A percentile compares a stretch with the other conserved stretches of the same genome.
These are phyloP conservation scores for Spisula solida DNA, from an alignment of 2,888 invertebrate genomes.

Conservation along the genomic window DNA sequence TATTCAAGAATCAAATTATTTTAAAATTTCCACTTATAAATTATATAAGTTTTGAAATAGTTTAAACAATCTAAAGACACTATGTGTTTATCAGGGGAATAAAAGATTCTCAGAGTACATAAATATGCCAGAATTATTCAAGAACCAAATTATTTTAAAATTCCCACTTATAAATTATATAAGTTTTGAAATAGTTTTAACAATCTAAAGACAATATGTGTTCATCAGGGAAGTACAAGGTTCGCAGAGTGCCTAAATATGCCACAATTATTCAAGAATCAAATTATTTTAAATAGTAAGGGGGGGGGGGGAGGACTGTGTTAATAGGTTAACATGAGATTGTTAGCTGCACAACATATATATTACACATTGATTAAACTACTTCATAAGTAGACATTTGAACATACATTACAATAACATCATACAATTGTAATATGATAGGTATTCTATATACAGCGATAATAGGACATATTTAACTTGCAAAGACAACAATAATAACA, in stretches of 20 bases:
- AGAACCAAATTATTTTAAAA: too few species aligned
- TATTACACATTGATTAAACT: neutral
- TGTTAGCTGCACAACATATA: slow-evolving; percentile 23
- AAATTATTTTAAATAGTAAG: neutral
- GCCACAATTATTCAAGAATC: neutral
- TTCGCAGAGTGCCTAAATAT: neutral
- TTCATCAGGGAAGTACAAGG: neutral
- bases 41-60: too few species aligned
- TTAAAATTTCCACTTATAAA: too few species aligned
- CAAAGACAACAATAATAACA: neutral
- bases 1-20: too few species aligned
- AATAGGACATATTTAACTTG: slow-evolving; percentile 6
- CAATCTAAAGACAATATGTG: too few species aligned
- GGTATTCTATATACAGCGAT: neutral
- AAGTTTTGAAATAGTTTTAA: too few species aligned
- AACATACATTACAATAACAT: neutral
- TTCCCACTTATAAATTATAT: too few species aligned
- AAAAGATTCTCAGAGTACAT: neutral
- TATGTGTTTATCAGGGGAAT: neutral
- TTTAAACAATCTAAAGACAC: too few species aligned
- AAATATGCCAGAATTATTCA: too few species aligned
- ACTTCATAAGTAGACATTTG: slow-evolving; percentile 6
- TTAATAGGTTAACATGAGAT: neutral
- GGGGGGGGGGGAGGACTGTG: neutral
- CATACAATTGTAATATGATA: neutral